Evolutionary conservation across 2,797 vertebrate genomes (phyloP), one percentile per base, ranked within the genome.

Genomic region (Apogon talboti): DNA sequence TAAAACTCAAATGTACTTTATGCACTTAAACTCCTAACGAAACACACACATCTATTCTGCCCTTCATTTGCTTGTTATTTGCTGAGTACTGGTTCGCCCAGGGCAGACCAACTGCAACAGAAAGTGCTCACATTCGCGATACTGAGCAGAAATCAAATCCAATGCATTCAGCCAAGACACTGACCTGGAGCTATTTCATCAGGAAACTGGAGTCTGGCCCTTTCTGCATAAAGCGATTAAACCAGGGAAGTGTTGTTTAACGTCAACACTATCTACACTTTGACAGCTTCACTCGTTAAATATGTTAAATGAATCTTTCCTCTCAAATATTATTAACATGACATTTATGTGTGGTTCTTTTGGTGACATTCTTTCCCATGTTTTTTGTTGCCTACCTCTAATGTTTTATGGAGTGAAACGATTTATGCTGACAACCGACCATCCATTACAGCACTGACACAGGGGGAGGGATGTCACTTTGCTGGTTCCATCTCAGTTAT

Each of bases 351-450:
- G 10, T 24, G 30, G 33, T 35, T 53, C 40, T 49, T 6, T 18
- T 48, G 37, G 19, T 37, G 52, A 57, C 11, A 16, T 38, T 40
- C 24, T 3, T 73, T 67, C 66, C 45, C 19, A 16, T 59, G 44
- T 74, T 44, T 46, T n/a, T 62, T 72, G 66, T 45, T 6, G 52
- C 66, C 66, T 52, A 61, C 53, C 67, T 59, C 56, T 67, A 47
- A 68, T 79, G 74, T 56, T 83, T 85, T 65, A 81, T 78, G 72
- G 78, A 87, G 74, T 79, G 82, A 82, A 66, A 74, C 59, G 67
- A 90, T 88, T 86, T 45, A 86, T 82, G 79, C 66, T 84, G 86
- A 90, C 87, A 89, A 69, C 33, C 51, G 56, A 51, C 75, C 76
- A 81, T 84, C 74, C 74, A 76, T 83, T 82, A 76, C 81, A 66